phyloP scores from a whole-genome alignment of 2,113 vertebrate genomes.

The Cyanoderma ruficeps region DNA sequence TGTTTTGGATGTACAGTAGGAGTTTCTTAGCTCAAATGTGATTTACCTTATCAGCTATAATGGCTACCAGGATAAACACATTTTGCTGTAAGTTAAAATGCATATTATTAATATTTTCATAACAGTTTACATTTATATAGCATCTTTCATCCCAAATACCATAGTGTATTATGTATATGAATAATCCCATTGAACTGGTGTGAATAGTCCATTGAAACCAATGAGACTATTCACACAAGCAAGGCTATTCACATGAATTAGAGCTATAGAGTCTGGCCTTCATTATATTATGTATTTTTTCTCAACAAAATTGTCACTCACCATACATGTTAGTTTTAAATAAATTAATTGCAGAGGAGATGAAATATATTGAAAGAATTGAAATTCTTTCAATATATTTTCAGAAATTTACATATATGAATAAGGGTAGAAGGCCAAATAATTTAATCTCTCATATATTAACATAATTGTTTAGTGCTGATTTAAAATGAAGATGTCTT shows the following conservation, averaged over 20 bases:
- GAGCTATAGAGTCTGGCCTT: slow-evolving; percentile 7
- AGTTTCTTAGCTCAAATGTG: slow-evolving; percentile 19
- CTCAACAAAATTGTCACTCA: background rate
- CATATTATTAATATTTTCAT: slow-evolving; percentile 61
- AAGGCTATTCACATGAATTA: slow-evolving; percentile 25
- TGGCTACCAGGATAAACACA: background rate
- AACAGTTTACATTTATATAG: slow-evolving; percentile 31
- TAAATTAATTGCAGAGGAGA: slow-evolving; percentile 37
- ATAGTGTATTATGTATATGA: slow-evolving; percentile 19
- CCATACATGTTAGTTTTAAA: slow-evolving; percentile 4
- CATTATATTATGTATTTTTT: background rate
- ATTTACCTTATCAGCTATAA: slow-evolving; percentile 48
- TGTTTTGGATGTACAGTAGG: slow-evolving; percentile 35
- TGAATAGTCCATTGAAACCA: slow-evolving; percentile 57
- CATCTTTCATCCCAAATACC: slow-evolving; percentile 4
- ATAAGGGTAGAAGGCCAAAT: slow-evolving; percentile 10
- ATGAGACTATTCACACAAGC: slow-evolving; percentile 17
- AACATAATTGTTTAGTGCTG: background rate
- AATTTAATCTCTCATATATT: background rate
- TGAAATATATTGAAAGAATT: too few relatives aligned
- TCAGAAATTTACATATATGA: slow-evolving; percentile 29
- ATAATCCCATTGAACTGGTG: slow-evolving; percentile 56
- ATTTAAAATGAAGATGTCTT: background rate
- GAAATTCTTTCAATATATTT: slow-evolving; percentile 32
- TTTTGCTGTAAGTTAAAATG: slow-evolving; percentile 43